Conservation (phyloP, 2,113 vertebrate genomes). For the Brienomyrus brachyistius region DNA sequence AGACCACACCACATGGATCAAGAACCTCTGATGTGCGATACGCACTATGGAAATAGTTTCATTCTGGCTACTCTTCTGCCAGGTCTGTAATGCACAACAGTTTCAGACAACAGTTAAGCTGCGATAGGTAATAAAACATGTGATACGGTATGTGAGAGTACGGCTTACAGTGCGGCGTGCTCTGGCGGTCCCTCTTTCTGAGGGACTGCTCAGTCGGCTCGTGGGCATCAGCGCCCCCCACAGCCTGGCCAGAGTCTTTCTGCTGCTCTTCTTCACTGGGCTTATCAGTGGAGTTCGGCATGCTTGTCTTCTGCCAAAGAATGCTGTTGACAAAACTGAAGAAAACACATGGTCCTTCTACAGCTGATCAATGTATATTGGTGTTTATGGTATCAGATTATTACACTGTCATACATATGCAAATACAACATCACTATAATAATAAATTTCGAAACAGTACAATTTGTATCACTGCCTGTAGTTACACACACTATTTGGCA, state of each 20-base stretch:
- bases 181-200: slow-evolving; percentile 55
- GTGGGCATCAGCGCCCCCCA: slow-evolving; percentile 41
- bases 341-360: neutral
- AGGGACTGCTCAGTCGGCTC: slow-evolving; percentile 52
- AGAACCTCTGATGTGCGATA: neutral
- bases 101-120: neutral
- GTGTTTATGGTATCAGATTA: neutral
- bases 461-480: neutral
- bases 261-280: slow-evolving; percentile 52
- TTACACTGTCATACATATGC: neutral
- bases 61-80: neutral
- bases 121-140: too few relatives aligned
- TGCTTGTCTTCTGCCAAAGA: slow-evolving; percentile 34
- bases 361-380: neutral
- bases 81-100: neutral
- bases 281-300: slow-evolving; percentile 75
- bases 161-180: slow-evolving; percentile 67
- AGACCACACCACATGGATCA: neutral
- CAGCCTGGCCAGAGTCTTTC: slow-evolving; percentile 41
- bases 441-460: neutral
- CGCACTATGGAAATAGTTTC: neutral
- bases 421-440: neutral
- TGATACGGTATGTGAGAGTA: neutral
- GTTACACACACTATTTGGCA: neutral
- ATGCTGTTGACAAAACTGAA: neutral